Evolutionary conservation across 2,797 vertebrate species (phyloP).

Genomic region (Paratrypauchen microcephalus): DNA sequence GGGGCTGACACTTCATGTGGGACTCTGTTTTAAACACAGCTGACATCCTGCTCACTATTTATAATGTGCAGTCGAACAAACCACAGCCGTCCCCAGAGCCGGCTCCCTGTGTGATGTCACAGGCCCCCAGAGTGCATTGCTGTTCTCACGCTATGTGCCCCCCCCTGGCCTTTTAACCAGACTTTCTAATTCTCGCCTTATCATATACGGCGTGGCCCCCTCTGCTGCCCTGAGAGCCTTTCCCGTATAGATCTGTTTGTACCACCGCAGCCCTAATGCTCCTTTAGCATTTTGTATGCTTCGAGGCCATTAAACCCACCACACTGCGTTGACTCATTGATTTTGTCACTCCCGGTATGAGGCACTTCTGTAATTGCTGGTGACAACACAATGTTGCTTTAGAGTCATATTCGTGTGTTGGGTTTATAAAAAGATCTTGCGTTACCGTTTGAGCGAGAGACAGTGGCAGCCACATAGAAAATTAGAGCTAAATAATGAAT

Average conservation of each 20-base stretch:
- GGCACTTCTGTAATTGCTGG: slow-evolving; percentile 61
- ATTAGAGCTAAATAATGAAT: slow-evolving; percentile 17
- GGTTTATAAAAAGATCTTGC: slow-evolving; percentile 29
- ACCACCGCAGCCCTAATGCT: slow-evolving; percentile 51
- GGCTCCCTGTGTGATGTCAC: slow-evolving; percentile 49
- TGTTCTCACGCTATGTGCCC: slow-evolving; percentile 35
- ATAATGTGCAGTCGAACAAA: slow-evolving; percentile 56
- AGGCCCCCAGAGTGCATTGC: slow-evolving; percentile 24
- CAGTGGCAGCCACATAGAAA: slow-evolving; percentile 4
- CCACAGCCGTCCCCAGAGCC: slow-evolving; percentile 49
- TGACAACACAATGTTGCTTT: slow-evolving; percentile 48
- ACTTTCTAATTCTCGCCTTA: slow-evolving; percentile 30
- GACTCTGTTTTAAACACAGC: slow-evolving; percentile 45
- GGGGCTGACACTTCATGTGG: slow-evolving; percentile 35
- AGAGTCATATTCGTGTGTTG: slow-evolving; percentile 34
- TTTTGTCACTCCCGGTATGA: slow-evolving; percentile 63
- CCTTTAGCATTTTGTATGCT: slow-evolving; percentile 52
- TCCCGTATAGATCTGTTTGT: slow-evolving; percentile 59
- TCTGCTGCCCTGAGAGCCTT: slow-evolving; percentile 35
- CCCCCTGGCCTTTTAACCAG: slow-evolving; percentile 37
- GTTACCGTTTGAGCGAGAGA: neutral
- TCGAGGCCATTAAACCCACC: slow-evolving; percentile 57
- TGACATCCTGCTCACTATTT: slow-evolving; percentile 61
- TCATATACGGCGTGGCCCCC: slow-evolving; percentile 32
- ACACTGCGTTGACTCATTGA: slow-evolving; percentile 67